These are phyloP conservation scores for Craniophora ligustri DNA, from an alignment of 2,888 invertebrate species.

Conservation along the genomic window DNA sequence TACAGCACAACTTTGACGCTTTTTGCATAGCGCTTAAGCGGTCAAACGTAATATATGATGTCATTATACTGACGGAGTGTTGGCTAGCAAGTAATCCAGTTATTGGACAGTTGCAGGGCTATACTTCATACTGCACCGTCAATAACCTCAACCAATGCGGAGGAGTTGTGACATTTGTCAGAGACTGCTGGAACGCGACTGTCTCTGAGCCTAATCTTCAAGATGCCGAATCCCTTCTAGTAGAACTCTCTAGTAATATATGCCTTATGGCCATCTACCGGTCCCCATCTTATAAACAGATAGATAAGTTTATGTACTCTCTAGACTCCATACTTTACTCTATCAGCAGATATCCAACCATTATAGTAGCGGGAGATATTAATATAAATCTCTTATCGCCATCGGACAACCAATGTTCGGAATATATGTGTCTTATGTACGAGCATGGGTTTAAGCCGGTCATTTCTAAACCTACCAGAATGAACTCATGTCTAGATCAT, in stretches of 20 bases:
- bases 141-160: not conserved
- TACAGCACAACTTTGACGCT: not conserved
- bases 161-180: slow-evolving; percentile 6
- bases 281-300: not conserved
- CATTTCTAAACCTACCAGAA: slow-evolving; percentile 4
- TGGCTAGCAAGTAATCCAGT: not conserved
- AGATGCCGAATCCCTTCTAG: slow-evolving; percentile 2
- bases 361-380: slow-evolving; percentile 2
- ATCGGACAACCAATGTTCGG: not conserved
- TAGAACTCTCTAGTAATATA: not conserved
- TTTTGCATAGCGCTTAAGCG: slow-evolving; percentile 1
- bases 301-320: slow-evolving; percentile 1
- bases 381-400: not conserved
- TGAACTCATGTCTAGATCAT: not conserved
- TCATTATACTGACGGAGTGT: slow-evolving; percentile 4
- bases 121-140: not conserved
- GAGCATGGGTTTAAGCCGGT: not conserved
- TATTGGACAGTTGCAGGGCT: not conserved
- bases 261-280: slow-evolving; percentile 1
- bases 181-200: slow-evolving; percentile 4
- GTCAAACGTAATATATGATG: not conserved
- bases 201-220: not conserved
- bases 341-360: not conserved
- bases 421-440: not conserved
- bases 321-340: not conserved